A percentile compares a stretch with the other conserved stretches of the same genome.
phyloP scores from a whole-genome alignment of 2,113 vertebrate genomes.

The Thunnus maccoyii region DNA sequence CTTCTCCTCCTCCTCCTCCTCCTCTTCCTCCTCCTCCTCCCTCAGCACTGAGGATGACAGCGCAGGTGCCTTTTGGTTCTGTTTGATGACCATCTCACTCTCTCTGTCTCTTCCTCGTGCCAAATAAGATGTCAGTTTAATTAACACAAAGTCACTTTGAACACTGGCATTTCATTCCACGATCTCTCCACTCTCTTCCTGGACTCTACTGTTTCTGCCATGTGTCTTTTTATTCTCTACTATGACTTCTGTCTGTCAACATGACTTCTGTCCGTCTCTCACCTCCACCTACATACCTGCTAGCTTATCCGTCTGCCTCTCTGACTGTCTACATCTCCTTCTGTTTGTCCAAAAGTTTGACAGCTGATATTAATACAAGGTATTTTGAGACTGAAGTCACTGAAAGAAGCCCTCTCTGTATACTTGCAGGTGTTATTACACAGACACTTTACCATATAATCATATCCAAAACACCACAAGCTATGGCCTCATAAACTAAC shows the following conservation, averaged over 20 bases:
- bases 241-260: too few relatives aligned
- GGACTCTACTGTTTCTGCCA: too few relatives aligned
- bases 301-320: neutral
- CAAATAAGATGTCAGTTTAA: neutral
- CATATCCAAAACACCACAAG: too few relatives aligned
- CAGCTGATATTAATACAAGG: neutral
- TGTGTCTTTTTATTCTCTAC: too few relatives aligned
- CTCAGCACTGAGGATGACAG: constrained; percentile 8
- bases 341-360: neutral
- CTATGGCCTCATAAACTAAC: too few relatives aligned
- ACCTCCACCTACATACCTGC: too few relatives aligned
- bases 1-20: neutral
- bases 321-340: neutral
- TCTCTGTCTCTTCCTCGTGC: neutral
- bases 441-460: too few relatives aligned
- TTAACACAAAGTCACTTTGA: neutral
- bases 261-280: too few relatives aligned
- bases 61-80: constrained; percentile 9
- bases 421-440: neutral
- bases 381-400: neutral
- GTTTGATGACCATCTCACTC: neutral
- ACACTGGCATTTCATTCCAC: constrained; percentile 1
- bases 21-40: too few relatives aligned
- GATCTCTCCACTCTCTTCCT: neutral
- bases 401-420: neutral